These are phyloP conservation scores for Melospiza georgiana DNA, from an alignment of 2,113 vertebrate species.

Conservation along the genomic window DNA sequence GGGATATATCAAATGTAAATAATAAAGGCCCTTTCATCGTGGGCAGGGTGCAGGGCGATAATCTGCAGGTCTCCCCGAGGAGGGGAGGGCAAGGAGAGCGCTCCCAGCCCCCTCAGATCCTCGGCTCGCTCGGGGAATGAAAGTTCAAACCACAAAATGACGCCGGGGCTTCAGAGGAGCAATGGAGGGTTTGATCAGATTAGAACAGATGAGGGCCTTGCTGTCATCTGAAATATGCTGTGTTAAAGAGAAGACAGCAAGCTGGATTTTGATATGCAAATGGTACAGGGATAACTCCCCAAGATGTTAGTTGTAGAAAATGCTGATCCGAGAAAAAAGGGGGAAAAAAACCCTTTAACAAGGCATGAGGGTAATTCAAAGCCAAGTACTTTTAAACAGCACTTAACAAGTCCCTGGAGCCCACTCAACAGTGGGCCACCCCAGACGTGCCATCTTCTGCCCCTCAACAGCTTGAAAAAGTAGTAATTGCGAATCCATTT, in stretches of 20 bases:
- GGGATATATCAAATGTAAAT: slow-evolving; percentile 52
- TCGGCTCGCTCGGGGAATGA: slow-evolving; percentile 21
- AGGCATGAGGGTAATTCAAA: slow-evolving; percentile 95
- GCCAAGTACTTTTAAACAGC: slow-evolving; percentile 93
- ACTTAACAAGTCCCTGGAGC: slow-evolving; percentile 97
- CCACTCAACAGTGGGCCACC: slow-evolving; percentile 85
- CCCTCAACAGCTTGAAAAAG: slow-evolving; percentile 91
- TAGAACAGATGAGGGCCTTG: slow-evolving; percentile 66
- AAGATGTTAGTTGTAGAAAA: slow-evolving; percentile 76
- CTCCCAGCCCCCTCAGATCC: slow-evolving; percentile 39
- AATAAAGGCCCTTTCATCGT: slow-evolving; percentile 25
- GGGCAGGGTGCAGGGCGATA: not conserved
- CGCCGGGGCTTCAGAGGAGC: not conserved
- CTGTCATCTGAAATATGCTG: slow-evolving; percentile 65
- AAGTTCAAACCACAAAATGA: slow-evolving; percentile 41
- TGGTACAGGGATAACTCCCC: slow-evolving; percentile 62
- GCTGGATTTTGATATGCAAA: slow-evolving; percentile 83
- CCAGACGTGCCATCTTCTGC: slow-evolving; percentile 81
- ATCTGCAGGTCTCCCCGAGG: slow-evolving; percentile 2
- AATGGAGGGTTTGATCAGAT: slow-evolving; percentile 54
- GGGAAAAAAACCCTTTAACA: slow-evolving; percentile 80
- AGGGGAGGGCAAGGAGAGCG: not conserved
- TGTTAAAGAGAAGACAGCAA: slow-evolving; percentile 59
- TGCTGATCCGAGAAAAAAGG: slow-evolving; percentile 84
- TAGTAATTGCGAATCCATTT: slow-evolving; percentile 92